phyloP scores from a whole-genome alignment of 2,797 vertebrate species.

The Pseudochirops cupreus region DNA sequence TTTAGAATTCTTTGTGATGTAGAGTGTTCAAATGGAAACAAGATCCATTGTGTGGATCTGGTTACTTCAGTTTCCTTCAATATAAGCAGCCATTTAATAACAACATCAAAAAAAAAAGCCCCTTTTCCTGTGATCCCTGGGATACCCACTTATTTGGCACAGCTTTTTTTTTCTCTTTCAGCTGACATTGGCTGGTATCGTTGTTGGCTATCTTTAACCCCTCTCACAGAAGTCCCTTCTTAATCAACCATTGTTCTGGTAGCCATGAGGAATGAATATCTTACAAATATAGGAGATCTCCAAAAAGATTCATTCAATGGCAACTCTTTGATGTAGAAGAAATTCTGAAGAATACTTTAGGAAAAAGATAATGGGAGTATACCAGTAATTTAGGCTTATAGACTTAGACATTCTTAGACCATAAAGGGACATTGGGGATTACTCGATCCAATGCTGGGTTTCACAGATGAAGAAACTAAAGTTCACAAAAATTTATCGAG shows the following conservation, averaged over 20 bases:
- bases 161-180: neutral
- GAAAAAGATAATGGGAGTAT: neutral
- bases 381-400: neutral
- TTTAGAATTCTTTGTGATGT: conserved; percentile 18
- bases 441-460: neutral
- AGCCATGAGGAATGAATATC: neutral
- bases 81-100: neutral
- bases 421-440: neutral
- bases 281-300: neutral
- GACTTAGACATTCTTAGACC: neutral
- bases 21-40: neutral
- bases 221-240: neutral
- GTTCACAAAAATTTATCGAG: neutral
- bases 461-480: neutral
- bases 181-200: neutral
- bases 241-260: neutral
- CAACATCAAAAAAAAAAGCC: neutral
- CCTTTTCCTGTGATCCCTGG: neutral
- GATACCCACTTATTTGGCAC: neutral
- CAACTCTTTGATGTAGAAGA: neutral
- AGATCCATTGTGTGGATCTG: neutral
- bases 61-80: neutral
- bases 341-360: neutral
- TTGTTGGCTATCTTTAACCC: neutral
- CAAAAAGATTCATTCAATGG: conserved; percentile 8